phyloP scores from a whole-genome alignment of 2,888 invertebrate genomes.

The Mimachlamys varia region DNA sequence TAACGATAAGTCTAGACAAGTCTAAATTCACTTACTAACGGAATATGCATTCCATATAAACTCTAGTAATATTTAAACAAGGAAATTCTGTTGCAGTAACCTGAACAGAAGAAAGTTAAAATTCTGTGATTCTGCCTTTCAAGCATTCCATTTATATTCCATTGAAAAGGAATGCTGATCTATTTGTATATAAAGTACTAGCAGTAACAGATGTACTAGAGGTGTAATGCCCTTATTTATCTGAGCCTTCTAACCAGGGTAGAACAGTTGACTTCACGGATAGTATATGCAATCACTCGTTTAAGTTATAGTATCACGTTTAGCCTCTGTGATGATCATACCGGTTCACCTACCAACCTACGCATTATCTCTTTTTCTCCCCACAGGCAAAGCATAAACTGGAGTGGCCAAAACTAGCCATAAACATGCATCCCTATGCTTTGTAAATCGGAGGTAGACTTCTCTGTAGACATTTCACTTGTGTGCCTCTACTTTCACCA shows the following conservation, averaged over 20 bases:
- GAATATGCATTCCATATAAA: constrained; percentile 9
- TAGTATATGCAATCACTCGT: background rate
- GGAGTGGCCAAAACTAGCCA: background rate
- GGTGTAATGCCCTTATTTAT: background rate
- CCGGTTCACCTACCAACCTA: background rate
- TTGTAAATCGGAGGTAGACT: background rate
- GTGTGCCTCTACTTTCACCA: constrained; percentile 15
- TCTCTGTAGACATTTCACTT: constrained; percentile 10
- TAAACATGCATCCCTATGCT: constrained; percentile 16
- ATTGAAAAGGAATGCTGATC: background rate
- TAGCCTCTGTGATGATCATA: constrained; percentile 1
- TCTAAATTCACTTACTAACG: constrained; percentile 8
- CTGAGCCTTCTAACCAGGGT: background rate
- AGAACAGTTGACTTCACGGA: constrained; percentile 2
- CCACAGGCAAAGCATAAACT: constrained; percentile 25
- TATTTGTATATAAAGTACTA: constrained; percentile 13
- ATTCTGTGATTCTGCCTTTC: background rate
- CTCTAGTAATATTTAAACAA: background rate
- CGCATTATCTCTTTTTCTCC: constrained; percentile 31
- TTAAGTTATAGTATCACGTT: background rate
- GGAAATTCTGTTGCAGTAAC: background rate
- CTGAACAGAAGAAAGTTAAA: background rate
- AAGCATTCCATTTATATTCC: constrained; percentile 24
- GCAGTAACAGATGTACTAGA: constrained; percentile 15
- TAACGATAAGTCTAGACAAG: background rate